These are phyloP conservation scores for Oscheius sp. DNA, from an alignment of 2,888 invertebrate genomes.

Conservation along the genomic window DNA sequence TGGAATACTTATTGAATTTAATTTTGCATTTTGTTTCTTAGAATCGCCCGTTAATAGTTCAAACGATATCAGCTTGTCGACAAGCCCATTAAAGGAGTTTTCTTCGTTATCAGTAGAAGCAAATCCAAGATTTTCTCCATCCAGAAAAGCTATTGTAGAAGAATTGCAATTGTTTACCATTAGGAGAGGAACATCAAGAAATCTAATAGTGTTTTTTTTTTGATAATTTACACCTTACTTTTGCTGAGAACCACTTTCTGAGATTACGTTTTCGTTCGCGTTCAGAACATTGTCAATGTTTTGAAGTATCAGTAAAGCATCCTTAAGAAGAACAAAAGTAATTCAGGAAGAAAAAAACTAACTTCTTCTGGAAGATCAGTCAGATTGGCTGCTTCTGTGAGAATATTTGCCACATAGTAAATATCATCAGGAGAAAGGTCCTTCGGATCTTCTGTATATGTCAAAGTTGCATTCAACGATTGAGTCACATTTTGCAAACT, in stretches of 20 bases:
- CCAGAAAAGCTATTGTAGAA: neutral
- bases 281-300: constrained; percentile 23
- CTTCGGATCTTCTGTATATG: constrained; percentile 3
- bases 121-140: constrained; percentile 16
- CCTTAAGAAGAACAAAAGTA: neutral
- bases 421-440: neutral
- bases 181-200: constrained; percentile 1
- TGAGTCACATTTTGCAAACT: constrained; percentile 10
- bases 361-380: neutral
- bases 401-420: constrained; percentile 8
- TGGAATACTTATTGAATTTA: constrained; percentile 3
- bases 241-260: constrained; percentile 14
- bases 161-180: constrained; percentile 11
- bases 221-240: neutral
- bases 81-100: neutral
- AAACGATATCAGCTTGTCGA: neutral
- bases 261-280: neutral
- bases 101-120: neutral
- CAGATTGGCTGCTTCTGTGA: constrained; percentile 11
- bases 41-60: neutral
- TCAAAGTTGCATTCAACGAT: neutral
- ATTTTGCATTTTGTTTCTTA: neutral
- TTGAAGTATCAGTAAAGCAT: constrained; percentile 7
- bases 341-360: neutral
- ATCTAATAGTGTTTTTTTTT: neutral